A percentile compares a stretch with the other conserved stretches of the same genome.
phyloP scores from a whole-genome alignment of 2,797 vertebrate genomes.

The Mormyrus hasselquistii region DNA sequence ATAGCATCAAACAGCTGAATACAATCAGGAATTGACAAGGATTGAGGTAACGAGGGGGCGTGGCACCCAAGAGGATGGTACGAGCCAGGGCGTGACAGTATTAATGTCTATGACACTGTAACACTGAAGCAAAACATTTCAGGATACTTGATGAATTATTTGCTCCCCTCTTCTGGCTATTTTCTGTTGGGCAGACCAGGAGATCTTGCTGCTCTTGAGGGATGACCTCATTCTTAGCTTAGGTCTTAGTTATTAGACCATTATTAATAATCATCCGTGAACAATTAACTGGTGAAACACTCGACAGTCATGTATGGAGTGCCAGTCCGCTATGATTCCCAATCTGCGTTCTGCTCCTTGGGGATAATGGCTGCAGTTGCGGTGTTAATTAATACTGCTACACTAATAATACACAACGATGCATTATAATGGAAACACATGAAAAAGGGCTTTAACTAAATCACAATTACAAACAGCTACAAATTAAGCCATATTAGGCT shows the following conservation, averaged over 20 bases:
- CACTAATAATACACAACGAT: neutral
- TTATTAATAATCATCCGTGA: neutral
- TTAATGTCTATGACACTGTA: neutral
- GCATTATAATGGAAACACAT: neutral
- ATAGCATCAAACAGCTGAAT: no score
- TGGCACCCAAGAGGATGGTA: no score
- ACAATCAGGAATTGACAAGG: no score
- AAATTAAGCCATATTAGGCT: neutral
- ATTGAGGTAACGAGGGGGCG: no score
- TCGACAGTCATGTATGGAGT: neutral
- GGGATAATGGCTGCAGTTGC: neutral
- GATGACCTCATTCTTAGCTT: neutral
- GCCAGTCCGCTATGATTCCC: neutral
- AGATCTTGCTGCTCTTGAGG: neutral
- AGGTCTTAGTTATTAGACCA: neutral
- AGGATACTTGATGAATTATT: neutral
- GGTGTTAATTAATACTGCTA: neutral
- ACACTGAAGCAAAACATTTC: neutral
- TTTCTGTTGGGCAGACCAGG: neutral
- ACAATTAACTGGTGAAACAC: neutral
- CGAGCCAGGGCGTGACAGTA: no score
- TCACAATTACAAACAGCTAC: neutral
- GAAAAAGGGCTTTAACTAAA: conserved; percentile 1
- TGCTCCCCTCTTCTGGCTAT: neutral
- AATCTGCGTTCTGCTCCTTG: neutral